phyloP scores from a whole-genome alignment of 2,113 vertebrate species.

The Peromyscus maniculatus region DNA sequence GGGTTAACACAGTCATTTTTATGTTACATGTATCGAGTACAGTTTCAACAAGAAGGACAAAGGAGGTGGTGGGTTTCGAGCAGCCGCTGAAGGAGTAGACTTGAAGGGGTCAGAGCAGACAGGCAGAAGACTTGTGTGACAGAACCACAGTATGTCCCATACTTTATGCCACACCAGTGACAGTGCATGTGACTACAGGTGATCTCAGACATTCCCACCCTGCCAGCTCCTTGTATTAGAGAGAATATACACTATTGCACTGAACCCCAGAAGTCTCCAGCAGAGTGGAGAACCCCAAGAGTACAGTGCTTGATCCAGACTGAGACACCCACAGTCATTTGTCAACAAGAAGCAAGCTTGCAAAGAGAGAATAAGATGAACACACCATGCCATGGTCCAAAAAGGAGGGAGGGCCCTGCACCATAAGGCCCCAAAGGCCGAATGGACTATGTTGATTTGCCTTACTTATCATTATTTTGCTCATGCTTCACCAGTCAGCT shows the following conservation, averaged over 20 bases:
- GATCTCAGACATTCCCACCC: background rate
- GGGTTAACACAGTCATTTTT: background rate
- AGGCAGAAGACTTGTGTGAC: background rate
- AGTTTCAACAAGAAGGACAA: background rate
- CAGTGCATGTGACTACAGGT: no score
- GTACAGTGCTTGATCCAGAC: background rate
- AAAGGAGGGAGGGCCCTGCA: slow-evolving; percentile 32
- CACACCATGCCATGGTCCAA: background rate
- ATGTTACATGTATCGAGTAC: background rate
- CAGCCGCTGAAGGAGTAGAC: background rate
- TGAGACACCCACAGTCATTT: background rate
- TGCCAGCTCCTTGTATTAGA: background rate
- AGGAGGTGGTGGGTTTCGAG: background rate
- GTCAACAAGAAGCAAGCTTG: rapidly evolving
- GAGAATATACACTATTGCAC: background rate
- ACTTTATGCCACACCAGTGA: background rate
- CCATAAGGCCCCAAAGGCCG: background rate
- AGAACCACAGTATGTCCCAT: background rate
- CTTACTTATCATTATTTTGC: slow-evolving; percentile 44
- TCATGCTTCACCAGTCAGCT: background rate
- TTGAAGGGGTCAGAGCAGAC: background rate
- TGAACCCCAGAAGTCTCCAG: background rate
- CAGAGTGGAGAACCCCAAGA: background rate
- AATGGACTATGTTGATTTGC: slow-evolving; percentile 3
- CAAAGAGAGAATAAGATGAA: background rate